Evolutionary conservation across 1,140 invertebrate species (phyloP).

Genomic region (Leptestheria dahalacensis): DNA sequence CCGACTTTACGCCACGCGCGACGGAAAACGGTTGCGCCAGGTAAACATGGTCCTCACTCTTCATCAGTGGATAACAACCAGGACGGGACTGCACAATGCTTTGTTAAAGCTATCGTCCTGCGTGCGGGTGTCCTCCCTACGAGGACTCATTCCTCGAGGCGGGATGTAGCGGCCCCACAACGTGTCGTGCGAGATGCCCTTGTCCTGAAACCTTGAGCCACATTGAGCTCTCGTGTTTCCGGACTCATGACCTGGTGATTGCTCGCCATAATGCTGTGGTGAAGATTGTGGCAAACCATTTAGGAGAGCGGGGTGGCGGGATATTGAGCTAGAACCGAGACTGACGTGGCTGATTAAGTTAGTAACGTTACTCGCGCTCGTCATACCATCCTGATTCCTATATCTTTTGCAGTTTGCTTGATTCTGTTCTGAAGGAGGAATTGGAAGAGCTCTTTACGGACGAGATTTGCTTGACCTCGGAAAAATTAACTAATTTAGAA

Average conservation of each 20-base stretch:
- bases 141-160: background rate
- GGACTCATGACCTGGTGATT: slow-evolving; percentile 26
- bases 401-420: no score
- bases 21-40: background rate
- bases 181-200: slow-evolving; percentile 23
- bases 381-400: no score
- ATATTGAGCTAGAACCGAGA: no score
- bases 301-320: background rate
- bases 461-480: no score
- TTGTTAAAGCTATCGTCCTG: slow-evolving; percentile 21
- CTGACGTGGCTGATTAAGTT: no score
- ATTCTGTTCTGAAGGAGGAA: no score
- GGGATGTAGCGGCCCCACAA: slow-evolving; percentile 9
- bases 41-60: background rate
- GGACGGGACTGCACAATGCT: background rate
- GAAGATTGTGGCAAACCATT: slow-evolving; percentile 9
- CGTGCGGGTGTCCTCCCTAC: slow-evolving; percentile 20
- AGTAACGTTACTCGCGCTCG: no score
- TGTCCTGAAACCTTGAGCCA: slow-evolving; percentile 27
- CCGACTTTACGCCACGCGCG: background rate
- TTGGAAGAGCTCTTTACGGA: no score
- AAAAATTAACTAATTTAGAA: no score
- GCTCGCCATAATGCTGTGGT: slow-evolving; percentile 24
- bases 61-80: background rate
- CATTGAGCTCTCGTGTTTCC: slow-evolving; percentile 25